phyloP scores from a whole-genome alignment of 2,797 vertebrate genomes.

The Natrix natrix region DNA sequence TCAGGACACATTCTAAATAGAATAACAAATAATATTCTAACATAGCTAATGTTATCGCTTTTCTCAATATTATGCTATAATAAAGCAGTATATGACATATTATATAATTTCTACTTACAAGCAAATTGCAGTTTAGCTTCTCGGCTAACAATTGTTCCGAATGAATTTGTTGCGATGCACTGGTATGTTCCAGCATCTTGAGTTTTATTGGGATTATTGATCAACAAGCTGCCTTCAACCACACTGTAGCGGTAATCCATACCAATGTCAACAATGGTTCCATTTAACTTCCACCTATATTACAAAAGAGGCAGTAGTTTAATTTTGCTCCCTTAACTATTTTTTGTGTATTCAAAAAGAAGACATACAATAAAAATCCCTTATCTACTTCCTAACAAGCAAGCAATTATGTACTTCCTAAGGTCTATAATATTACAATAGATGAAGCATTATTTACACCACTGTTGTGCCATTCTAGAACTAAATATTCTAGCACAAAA shows the following conservation, averaged over 20 bases:
- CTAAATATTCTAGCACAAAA: not conserved
- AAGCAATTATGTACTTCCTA: slow-evolving; percentile 25
- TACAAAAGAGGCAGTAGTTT: slow-evolving; percentile 55
- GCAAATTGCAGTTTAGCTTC: slow-evolving; percentile 93
- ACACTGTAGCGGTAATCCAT: slow-evolving; percentile 88
- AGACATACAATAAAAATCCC: not conserved
- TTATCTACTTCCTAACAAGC: not conserved
- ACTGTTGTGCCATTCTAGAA: not conserved
- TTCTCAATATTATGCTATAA: rapidly evolving
- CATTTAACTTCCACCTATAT: slow-evolving; percentile 93
- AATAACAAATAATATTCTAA: not conserved
- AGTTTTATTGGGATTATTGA: slow-evolving; percentile 89
- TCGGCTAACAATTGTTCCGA: slow-evolving; percentile 91
- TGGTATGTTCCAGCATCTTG: slow-evolving; percentile 90
- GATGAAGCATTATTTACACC: slow-evolving; percentile 40
- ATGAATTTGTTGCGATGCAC: slow-evolving; percentile 90
- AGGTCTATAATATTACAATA: slow-evolving; percentile 20
- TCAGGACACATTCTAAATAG: slow-evolving; percentile 5
- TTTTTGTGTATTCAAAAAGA: slow-evolving; percentile 14
- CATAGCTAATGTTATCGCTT: not conserved
- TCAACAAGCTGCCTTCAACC: slow-evolving; percentile 89
- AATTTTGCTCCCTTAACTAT: slow-evolving; percentile 42
- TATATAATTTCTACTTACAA: slow-evolving; percentile 80
- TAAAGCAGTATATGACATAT: not conserved
- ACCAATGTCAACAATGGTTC: slow-evolving; percentile 80